Conservation (phyloP, 2,888 invertebrate species). For the Odontothrips loti region DNA sequence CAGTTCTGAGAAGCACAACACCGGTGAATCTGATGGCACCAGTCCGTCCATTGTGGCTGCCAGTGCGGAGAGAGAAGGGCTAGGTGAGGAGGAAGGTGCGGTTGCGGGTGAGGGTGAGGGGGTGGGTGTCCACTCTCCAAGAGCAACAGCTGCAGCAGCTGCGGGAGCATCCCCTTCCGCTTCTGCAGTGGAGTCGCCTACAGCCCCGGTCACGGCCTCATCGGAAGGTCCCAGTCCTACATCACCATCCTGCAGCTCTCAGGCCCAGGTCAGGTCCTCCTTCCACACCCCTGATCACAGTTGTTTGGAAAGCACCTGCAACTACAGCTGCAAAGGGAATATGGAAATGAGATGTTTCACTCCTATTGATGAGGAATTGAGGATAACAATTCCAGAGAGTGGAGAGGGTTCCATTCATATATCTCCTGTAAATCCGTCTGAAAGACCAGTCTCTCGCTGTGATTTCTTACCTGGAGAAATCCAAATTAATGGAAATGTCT, state of each 20-base stretch:
- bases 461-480: constrained; percentile 29
- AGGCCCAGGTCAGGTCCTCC: background rate
- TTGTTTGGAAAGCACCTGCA: background rate
- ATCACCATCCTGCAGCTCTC: background rate
- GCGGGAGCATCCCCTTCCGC: background rate
- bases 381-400: constrained; percentile 17
- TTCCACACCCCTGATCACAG: background rate
- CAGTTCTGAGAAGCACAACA: constrained; percentile 54
- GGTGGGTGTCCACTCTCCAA: constrained; percentile 19
- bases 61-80: background rate
- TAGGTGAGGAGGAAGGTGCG: background rate
- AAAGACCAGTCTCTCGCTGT: constrained; percentile 35
- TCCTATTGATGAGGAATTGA: constrained; percentile 26
- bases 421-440: background rate
- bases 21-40: background rate
- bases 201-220: background rate
- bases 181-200: background rate
- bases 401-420: constrained; percentile 5
- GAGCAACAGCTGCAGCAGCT: constrained; percentile 11
- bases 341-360: background rate
- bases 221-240: no score
- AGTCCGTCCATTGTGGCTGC: background rate
- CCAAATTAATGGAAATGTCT: background rate
- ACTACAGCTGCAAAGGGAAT: background rate
- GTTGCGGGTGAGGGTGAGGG: background rate